Evolutionary conservation across 2,113 vertebrate species (phyloP).

Genomic region (Gallinago media): DNA sequence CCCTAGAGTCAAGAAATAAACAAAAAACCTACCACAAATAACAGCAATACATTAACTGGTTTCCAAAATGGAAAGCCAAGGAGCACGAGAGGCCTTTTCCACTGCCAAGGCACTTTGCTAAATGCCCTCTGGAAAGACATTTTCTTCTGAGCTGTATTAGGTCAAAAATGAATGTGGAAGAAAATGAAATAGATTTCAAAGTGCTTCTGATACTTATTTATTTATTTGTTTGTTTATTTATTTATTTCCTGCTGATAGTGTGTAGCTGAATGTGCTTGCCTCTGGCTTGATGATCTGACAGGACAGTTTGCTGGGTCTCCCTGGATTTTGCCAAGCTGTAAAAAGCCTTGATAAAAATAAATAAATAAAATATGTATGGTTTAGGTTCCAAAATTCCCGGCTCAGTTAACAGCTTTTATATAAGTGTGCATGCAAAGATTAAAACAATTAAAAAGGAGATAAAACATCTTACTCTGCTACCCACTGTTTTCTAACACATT

Average conservation of each 20-base stretch:
- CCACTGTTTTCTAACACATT: neutral
- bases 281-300: neutral
- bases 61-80: slow-evolving; percentile 26
- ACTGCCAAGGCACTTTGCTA: slow-evolving; percentile 28
- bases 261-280: neutral
- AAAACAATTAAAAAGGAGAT: neutral
- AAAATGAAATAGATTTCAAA: slow-evolving; percentile 11
- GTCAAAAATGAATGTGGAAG: slow-evolving; percentile 20
- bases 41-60: neutral
- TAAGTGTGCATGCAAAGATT: neutral
- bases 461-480: neutral
- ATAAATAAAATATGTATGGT: neutral
- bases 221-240: neutral
- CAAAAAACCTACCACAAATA: slow-evolving; percentile 1
- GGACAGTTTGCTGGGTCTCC: neutral
- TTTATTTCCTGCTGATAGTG: neutral
- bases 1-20: slow-evolving; percentile 9
- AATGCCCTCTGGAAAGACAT: slow-evolving; percentile 41
- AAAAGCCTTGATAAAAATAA: neutral
- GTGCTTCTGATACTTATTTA: neutral
- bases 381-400: neutral
- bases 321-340: neutral
- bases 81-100: neutral
- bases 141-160: neutral
- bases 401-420: neutral